Conservation (phyloP, 64 coral and sea anemone species). For the Montipora sp. region DNA sequence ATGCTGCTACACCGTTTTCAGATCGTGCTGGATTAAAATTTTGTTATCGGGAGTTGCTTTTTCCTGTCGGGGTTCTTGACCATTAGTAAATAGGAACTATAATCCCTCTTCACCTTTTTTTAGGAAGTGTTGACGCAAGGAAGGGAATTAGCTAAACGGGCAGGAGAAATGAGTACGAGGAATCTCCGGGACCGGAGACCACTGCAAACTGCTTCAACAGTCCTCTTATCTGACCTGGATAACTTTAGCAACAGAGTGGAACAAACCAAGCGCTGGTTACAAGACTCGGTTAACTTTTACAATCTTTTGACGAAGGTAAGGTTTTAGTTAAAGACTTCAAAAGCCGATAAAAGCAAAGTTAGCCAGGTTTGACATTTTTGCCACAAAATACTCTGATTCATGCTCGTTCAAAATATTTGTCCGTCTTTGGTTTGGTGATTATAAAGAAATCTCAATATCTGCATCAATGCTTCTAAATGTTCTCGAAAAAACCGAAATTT, state of each 20-base stretch:
- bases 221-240: conserved; percentile 32
- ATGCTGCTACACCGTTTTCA: background rate
- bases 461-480: too few species aligned
- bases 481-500: too few species aligned
- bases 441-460: too few species aligned
- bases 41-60: too few species aligned
- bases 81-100: too few species aligned
- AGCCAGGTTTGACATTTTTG: too few species aligned
- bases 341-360: too few species aligned
- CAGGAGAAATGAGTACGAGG: conserved; percentile 33
- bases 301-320: conserved; percentile 74
- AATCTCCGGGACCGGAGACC: conserved; percentile 60
- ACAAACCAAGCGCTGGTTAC: conserved; percentile 53
- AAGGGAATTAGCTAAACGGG: conserved; percentile 58
- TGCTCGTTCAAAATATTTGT: too few species aligned
- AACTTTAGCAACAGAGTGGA: conserved; percentile 81
- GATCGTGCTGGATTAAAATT: too few species aligned
- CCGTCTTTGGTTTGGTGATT: too few species aligned
- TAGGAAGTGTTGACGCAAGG: conserved; percentile 76
- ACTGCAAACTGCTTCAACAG: conserved; percentile 35
- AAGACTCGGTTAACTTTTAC: conserved; percentile 69
- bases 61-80: too few species aligned
- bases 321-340: background rate
- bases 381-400: too few species aligned
- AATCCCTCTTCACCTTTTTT: background rate